Percentiles rank a stretch among this genome's conserved stretches.
Evolutionary conservation across 2,888 invertebrate genomes (phyloP).

Genomic region (Papilio demoleus): DNA sequence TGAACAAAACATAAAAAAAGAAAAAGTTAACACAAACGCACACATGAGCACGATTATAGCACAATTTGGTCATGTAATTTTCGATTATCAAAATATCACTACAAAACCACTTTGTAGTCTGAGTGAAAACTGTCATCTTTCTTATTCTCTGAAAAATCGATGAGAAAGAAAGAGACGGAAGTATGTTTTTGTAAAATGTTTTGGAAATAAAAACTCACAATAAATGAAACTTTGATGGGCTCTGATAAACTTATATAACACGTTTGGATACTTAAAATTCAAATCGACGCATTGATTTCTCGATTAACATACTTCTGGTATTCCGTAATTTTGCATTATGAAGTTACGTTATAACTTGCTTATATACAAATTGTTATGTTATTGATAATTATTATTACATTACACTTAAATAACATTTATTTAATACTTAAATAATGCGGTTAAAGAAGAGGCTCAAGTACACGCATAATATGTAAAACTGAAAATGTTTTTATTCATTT

Average conservation of each 20-base stretch:
- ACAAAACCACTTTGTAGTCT: too few species aligned
- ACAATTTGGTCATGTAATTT: too few species aligned
- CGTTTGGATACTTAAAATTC: background rate
- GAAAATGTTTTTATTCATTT: too few species aligned
- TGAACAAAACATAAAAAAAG: constrained; percentile 11
- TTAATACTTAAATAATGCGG: too few species aligned
- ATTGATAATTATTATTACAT: background rate
- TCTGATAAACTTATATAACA: background rate
- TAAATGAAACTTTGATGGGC: background rate
- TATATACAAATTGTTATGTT: background rate
- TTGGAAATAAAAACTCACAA: background rate
- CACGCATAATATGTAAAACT: too few species aligned
- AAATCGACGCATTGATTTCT: constrained; percentile 10
- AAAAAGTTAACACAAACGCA: background rate
- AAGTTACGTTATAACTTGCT: constrained; percentile 2
- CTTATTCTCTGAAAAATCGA: too few species aligned
- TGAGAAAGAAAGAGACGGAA: background rate
- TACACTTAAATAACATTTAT: too few species aligned
- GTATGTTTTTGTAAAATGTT: background rate
- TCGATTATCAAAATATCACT: too few species aligned
- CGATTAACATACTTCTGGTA: constrained; percentile 23
- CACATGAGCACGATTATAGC: too few species aligned
- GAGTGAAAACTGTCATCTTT: too few species aligned
- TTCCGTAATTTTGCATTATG: constrained; percentile 12
- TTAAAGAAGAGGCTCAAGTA: too few species aligned